These are phyloP conservation scores for Xestia sexstrigata DNA, from an alignment of 2,888 invertebrate genomes.

Conservation along the genomic window DNA sequence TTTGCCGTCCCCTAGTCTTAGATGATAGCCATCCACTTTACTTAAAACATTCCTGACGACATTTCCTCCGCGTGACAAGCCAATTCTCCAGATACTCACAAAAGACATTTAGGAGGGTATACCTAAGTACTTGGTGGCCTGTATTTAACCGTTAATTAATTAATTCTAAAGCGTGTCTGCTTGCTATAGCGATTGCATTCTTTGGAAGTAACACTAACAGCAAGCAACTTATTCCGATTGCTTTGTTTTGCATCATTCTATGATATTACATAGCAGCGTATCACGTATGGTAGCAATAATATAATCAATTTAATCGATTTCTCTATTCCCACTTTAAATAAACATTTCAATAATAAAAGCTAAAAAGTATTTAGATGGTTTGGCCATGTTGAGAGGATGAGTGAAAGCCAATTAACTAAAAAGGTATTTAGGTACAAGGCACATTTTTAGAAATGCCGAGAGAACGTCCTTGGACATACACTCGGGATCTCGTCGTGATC, in stretches of 20 bases:
- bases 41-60: too few species aligned
- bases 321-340: neutral
- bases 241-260: neutral
- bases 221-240: neutral
- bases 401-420: neutral
- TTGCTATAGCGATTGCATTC: neutral
- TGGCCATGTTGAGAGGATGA: neutral
- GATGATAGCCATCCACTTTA: too few species aligned
- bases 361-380: neutral
- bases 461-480: neutral
- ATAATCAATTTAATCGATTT: neutral
- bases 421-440: neutral
- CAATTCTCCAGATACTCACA: neutral
- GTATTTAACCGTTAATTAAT: neutral
- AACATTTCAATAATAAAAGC: neutral
- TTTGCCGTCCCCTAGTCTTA: neutral
- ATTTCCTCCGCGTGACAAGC: neutral
- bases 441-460: neutral
- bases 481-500: neutral
- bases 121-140: neutral
- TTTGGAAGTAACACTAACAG: constrained; percentile 1
- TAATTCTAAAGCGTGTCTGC: constrained; percentile 17
- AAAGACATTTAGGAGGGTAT: neutral
- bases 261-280: neutral
- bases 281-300: neutral